Conservation (phyloP, 2,113 vertebrate species). For the Indri indri region DNA sequence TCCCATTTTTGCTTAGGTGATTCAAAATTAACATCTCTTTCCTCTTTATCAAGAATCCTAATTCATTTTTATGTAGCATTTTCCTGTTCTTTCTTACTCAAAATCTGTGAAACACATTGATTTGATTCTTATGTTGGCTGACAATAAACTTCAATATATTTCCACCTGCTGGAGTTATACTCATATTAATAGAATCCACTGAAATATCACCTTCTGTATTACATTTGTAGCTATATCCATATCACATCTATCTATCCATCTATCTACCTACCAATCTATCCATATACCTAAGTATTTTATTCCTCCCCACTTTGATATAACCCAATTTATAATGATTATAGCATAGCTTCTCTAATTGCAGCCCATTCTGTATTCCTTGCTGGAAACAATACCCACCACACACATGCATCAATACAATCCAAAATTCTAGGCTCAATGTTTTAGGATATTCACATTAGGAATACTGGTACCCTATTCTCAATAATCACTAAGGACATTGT, state of each 20-base stretch:
- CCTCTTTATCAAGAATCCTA: not conserved
- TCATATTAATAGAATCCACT: not conserved
- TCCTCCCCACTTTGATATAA: not conserved
- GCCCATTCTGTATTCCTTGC: not conserved
- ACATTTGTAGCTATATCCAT: not conserved
- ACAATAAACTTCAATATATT: not conserved
- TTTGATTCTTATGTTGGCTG: not conserved
- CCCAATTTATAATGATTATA: not conserved
- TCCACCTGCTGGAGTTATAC: not conserved
- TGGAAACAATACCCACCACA: not conserved
- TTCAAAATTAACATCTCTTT: not conserved
- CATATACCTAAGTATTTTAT: not conserved
- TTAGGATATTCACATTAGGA: not conserved
- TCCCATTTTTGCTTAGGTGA: not conserved
- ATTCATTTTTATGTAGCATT: not conserved
- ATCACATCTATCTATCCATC: not conserved
- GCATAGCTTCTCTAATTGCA: not conserved
- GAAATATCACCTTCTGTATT: not conserved
- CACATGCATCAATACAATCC: not conserved
- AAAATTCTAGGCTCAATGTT: not conserved
- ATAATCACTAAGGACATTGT: not conserved
- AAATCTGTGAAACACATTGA: not conserved
- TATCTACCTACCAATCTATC: not conserved
- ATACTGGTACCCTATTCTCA: not conserved
- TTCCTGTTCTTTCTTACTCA: not conserved